These are phyloP conservation scores for Gonatopus flavifemur DNA, from an alignment of 1,140 invertebrate genomes.

Conservation along the genomic window DNA sequence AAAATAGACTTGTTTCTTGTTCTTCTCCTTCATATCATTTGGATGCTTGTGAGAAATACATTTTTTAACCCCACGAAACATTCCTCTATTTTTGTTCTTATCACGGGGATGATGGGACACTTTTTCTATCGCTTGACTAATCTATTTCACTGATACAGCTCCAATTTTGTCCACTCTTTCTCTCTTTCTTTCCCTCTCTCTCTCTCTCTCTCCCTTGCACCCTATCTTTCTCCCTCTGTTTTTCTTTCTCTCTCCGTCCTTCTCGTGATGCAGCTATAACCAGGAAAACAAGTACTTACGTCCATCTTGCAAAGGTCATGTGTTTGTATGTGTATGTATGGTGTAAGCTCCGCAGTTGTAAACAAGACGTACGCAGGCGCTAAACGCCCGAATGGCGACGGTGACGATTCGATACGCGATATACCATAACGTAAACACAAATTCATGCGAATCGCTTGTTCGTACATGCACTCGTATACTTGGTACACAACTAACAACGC, in stretches of 20 bases:
- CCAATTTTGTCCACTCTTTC: neutral
- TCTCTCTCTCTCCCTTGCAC: slow-evolving; percentile 18
- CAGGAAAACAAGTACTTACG: slow-evolving; percentile 44
- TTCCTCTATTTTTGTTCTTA: too few relatives aligned
- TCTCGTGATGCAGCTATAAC: too few relatives aligned
- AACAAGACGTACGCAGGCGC: slow-evolving; percentile 57
- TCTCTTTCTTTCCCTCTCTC: slow-evolving; percentile 14
- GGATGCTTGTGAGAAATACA: too few relatives aligned
- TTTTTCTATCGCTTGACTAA: too few relatives aligned
- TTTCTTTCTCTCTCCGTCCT: slow-evolving; percentile 2
- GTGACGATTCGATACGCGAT: slow-evolving; percentile 43
- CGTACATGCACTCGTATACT: neutral
- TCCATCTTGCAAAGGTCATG: slow-evolving; percentile 61
- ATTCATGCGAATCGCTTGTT: neutral
- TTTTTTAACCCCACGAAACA: too few relatives aligned
- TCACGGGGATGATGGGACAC: too few relatives aligned
- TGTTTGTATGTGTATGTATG: too few relatives aligned
- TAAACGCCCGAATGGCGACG: slow-evolving; percentile 49
- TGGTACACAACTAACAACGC: too few relatives aligned
- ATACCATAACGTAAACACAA: slow-evolving; percentile 32
- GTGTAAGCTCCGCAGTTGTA: slow-evolving; percentile 58
- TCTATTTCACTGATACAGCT: too few relatives aligned
- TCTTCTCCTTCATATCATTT: too few relatives aligned
- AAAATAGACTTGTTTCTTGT: too few relatives aligned
- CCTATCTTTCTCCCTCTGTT: neutral